Base-by-base conservation (phyloP, 2,888 invertebrate genomes). In the Drosophila mercatorum region DNA sequence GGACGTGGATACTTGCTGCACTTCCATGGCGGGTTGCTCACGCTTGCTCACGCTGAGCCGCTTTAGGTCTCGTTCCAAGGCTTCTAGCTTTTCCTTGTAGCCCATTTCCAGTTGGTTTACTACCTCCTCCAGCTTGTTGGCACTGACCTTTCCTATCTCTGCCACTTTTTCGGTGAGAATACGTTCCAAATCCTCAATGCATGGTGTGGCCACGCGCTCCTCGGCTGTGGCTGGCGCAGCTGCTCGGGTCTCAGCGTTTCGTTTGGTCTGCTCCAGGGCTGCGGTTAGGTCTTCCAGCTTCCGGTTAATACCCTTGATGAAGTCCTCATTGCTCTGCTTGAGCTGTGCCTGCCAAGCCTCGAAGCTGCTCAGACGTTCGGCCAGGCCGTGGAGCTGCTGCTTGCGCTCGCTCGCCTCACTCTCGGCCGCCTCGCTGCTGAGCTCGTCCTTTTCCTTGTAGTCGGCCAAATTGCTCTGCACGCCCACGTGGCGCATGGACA, bases 51-150 rank as follows among this genome's bases (percentile, higher is more conserved):
- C 38, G n/a, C 46, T 77, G 5, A 83, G 53, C 5, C 63, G 72
- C 51, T 74, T 82, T 0, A 92, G 69, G n/a, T 92, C 88, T 0
- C 75, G 78, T 52, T 91, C 90, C 2, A 91, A 64, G 0, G 83
- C 78, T 2, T 85, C 80, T 2, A 92, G 55, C 31, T 91, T 92
- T 5, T 84, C 83, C 26, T 82, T 90, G 57, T 91, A 91, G n/a
- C 86, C 83, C 17, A 67, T 60, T 73, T 91, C 91, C 61, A 91
- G 70, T 28, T 90, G 87, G 10, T 78, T 68, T 0, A 91, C 87
- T 1, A 90, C 82, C 41, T 88, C 80, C 49, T 91, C 91, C 8
- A 91, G 69, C 38, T 88, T 91, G 22, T 76, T 78, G 7, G 83
- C 81, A 43, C 86, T 91, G 17, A 80, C 68, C 51, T 88, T 85